A percentile compares a stretch with the other conserved stretches of the same genome.
Evolutionary conservation across 1,140 invertebrate genomes (phyloP).

Genomic region (Trichonephila inaurata): DNA sequence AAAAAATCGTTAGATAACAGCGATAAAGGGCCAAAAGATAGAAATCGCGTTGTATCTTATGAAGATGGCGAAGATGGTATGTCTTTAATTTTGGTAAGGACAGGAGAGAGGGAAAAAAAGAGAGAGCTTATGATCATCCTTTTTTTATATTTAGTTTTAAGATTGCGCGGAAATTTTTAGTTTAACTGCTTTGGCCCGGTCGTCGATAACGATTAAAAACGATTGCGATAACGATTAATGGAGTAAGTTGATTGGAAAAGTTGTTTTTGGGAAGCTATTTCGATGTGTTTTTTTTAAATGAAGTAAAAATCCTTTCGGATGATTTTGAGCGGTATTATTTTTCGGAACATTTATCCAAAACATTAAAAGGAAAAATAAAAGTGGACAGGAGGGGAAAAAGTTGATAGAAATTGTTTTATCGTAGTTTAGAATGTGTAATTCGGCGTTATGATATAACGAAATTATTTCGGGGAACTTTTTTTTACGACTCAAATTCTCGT

Average conservation of each 20-base stretch:
- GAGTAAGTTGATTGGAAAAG: constrained; percentile 70
- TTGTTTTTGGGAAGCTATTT: constrained; percentile 63
- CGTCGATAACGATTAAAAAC: constrained; percentile 76
- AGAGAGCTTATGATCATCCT: constrained; percentile 31
- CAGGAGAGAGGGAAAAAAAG: not conserved
- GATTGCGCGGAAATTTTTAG: constrained; percentile 76
- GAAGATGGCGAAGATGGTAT: constrained; percentile 54
- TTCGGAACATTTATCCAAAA: constrained; percentile 12
- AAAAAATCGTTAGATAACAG: constrained; percentile 47
- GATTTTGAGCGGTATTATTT: constrained; percentile 39
- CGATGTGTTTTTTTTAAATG: constrained; percentile 48
- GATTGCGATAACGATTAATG: constrained; percentile 75
- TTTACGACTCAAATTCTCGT: constrained; percentile 2
- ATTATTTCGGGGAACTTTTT: constrained; percentile 18
- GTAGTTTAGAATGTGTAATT: constrained; percentile 15
- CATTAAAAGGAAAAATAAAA: constrained; percentile 36
- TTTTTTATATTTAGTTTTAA: constrained; percentile 74
- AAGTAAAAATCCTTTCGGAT: constrained; percentile 13
- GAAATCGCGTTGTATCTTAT: constrained; percentile 55
- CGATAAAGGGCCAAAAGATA: constrained; percentile 68
- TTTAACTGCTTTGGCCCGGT: constrained; percentile 76
- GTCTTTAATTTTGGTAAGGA: constrained; percentile 70
- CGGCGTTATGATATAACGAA: constrained; percentile 23
- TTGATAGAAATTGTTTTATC: constrained; percentile 41
- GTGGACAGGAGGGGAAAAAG: not conserved